Conservation (phyloP, 2,113 vertebrate genomes). For the Glaucomys volans region DNA sequence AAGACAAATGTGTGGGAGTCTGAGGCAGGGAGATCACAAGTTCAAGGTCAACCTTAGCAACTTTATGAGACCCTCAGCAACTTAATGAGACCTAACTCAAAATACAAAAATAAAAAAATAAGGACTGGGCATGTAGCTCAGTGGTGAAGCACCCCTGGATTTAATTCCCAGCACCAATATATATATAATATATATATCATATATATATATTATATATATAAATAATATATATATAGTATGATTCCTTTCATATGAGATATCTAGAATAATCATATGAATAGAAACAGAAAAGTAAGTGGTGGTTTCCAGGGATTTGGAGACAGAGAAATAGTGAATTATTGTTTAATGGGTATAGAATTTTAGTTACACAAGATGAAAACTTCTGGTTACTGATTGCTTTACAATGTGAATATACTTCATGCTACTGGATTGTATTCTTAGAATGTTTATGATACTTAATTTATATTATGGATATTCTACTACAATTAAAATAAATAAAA, state of each 20-base stretch:
- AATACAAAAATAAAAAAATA: background rate
- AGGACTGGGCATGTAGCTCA: background rate
- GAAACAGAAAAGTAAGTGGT: background rate
- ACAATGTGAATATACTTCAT: background rate
- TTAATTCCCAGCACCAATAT: too few relatives aligned
- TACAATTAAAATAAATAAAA: background rate
- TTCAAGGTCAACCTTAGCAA: too few relatives aligned
- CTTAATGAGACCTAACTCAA: too few relatives aligned
- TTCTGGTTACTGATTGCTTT: background rate
- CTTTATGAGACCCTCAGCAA: too few relatives aligned
- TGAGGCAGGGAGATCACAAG: too few relatives aligned
- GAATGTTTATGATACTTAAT: background rate
- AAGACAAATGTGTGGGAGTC: background rate
- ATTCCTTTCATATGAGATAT: background rate
- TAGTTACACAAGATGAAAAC: background rate
- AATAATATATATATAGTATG: too few relatives aligned
- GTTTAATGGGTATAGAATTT: background rate
- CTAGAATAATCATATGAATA: background rate
- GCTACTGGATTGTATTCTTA: background rate
- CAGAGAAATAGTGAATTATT: background rate
- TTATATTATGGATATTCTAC: background rate
- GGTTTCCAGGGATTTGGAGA: background rate
- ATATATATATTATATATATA: too few relatives aligned
- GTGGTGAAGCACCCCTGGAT: too few relatives aligned
- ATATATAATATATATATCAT: too few relatives aligned